These are phyloP conservation scores for Rhyacophila brunnea DNA, from an alignment of 1,140 invertebrate genomes.

Conservation along the genomic window DNA sequence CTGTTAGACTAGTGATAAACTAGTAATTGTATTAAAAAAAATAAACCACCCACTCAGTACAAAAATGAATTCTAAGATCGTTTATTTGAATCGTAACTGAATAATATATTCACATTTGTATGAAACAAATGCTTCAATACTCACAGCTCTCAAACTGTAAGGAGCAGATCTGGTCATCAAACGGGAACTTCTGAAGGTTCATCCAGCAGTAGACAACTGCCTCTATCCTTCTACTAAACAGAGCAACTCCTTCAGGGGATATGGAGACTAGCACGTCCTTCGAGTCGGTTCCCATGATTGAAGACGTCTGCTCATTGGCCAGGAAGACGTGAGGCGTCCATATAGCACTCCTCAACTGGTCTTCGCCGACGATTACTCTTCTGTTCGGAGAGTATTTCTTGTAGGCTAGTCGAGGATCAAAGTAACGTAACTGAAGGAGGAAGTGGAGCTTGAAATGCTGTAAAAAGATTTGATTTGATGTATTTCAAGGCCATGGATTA, in stretches of 20 bases:
- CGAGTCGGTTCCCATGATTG: constrained; percentile 70
- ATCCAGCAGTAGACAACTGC: constrained; percentile 78
- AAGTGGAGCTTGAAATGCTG: constrained; percentile 81
- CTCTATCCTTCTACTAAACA: constrained; percentile 73
- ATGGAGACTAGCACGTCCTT: constrained; percentile 79
- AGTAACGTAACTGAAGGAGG: constrained; percentile 73
- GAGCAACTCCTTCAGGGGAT: constrained; percentile 70
- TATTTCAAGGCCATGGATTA: no score
- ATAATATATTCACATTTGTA: no score
- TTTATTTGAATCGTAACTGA: no score
- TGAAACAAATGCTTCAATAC: constrained; percentile 44
- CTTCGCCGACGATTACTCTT: constrained; percentile 68
- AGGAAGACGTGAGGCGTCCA: constrained; percentile 81
- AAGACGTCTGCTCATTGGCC: constrained; percentile 75
- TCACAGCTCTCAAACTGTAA: constrained; percentile 80
- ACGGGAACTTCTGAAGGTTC: constrained; percentile 81
- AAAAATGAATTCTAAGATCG: no score
- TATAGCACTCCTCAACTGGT: constrained; percentile 58
- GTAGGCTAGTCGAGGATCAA: constrained; percentile 67
- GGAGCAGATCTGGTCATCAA: constrained; percentile 77
- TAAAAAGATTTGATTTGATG: no score
- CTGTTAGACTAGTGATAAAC: not conserved
- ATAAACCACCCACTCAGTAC: no score
- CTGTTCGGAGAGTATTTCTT: constrained; percentile 63
- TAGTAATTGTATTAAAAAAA: no score